phyloP scores from a whole-genome alignment of 2,888 invertebrate species.

The Diploptera punctata region DNA sequence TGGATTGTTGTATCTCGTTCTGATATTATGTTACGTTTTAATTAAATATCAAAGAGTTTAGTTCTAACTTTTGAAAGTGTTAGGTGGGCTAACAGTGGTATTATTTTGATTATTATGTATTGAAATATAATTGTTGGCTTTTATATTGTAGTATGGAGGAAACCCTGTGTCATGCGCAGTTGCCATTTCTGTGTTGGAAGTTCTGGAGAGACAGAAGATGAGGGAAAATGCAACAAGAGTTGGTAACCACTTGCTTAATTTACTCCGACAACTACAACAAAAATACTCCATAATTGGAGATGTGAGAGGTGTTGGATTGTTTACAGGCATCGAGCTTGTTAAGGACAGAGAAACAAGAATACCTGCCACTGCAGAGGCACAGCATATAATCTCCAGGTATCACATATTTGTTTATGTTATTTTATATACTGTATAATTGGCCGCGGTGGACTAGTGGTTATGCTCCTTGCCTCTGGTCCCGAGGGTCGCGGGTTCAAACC shows the following conservation, averaged over 20 bases:
- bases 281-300: constrained; percentile 86
- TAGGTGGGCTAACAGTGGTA: too few species aligned
- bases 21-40: too few species aligned
- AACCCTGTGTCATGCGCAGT: constrained; percentile 99
- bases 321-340: constrained; percentile 94
- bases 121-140: too few species aligned
- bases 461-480: too few species aligned
- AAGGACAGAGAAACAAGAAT: constrained; percentile 74
- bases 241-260: constrained; percentile 78
- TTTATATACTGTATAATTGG: too few species aligned
- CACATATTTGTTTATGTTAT: too few species aligned
- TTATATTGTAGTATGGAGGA: constrained; percentile 82
- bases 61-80: too few species aligned
- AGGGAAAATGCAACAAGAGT: constrained; percentile 82
- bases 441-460: too few species aligned
- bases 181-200: constrained; percentile 92
- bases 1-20: too few species aligned
- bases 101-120: too few species aligned
- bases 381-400: constrained; percentile 74
- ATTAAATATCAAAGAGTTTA: too few species aligned
- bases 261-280: constrained; percentile 70
- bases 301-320: constrained; percentile 89
- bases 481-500: too few species aligned
- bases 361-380: constrained; percentile 85
- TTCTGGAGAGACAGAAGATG: constrained; percentile 87